Base-by-base conservation (phyloP, 2,888 invertebrate genomes). In the Melolontha melolontha region DNA sequence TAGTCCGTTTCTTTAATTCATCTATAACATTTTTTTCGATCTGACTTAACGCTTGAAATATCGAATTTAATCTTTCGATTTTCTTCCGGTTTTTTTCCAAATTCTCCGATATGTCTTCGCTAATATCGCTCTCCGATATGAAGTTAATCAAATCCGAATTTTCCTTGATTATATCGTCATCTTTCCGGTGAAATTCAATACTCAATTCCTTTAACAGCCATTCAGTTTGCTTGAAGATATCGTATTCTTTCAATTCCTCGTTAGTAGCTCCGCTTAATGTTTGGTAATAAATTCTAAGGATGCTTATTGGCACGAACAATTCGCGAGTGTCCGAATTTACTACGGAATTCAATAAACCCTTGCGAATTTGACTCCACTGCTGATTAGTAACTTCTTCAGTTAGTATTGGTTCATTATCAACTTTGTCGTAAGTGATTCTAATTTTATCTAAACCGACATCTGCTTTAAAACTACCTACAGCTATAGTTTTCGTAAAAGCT, bases 251-350 rank as follows among this genome's bases (percentile, higher is more conserved):
- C 29, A 77, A 70, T 55, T 79, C 79, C 54, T 79, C 77, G 17
- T 72, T 69, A 2, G 77, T 66, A 49, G 74, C 75, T 11, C 76
- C 79, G 70, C 80, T 81, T 54, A 83, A 72, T 1, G 81, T 81
- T 69, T 81, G 79, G 71, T 82, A 81, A 73, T 83, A 83, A 67
- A 82, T 80, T 64, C 78, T 72, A 41, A 83, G 72, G 66, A 83
- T 81, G 69, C 80, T 81, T 12, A 80, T 64, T 1, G 84, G 82
- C 17, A 83, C 78, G 64, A 75, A 78, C 29, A 83, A 70, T 71
- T 81, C 81, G 57, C 78, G 78, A 39, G 72, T 77, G 66, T 82
- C 79, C 4, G 81, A 80, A 40, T 78, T 73, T 39, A 81, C 68
- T n/a, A 84, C 75, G 1, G 80, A 78, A 70, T 80, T 79, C 8